phyloP scores from a whole-genome alignment of 2,113 vertebrate species.

The Echinops telfairi region DNA sequence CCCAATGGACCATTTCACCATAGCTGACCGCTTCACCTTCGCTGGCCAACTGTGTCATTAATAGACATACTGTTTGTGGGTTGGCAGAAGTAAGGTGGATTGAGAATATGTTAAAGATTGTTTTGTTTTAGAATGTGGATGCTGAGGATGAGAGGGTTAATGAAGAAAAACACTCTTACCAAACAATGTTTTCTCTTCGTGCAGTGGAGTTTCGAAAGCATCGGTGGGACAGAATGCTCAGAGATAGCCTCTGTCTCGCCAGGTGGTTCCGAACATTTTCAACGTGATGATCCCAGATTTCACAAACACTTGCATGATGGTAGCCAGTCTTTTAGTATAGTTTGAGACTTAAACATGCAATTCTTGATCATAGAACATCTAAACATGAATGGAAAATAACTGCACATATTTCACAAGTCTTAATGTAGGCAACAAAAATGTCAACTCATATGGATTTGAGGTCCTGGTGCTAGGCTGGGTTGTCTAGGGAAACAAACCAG shows the following conservation, averaged over 20 bases:
- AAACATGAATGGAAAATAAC: conserved; percentile 4
- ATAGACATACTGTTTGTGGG: not conserved
- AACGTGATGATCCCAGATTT: not conserved
- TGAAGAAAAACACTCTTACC: not conserved
- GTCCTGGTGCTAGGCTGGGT: too few species aligned
- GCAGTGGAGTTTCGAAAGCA: not conserved
- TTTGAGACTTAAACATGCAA: not conserved
- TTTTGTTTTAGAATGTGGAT: not conserved
- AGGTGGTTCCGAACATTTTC: not conserved
- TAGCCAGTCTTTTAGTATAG: not conserved
- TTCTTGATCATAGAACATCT: not conserved
- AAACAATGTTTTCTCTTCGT: not conserved
- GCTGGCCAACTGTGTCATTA: not conserved
- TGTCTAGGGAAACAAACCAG: too few species aligned
- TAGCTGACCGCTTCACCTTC: not conserved
- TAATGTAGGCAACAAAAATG: not conserved
- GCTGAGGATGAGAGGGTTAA: not conserved
- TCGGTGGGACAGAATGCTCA: not conserved
- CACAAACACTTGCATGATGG: not conserved
- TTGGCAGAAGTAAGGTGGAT: not conserved
- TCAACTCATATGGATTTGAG: not conserved
- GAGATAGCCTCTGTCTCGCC: not conserved
- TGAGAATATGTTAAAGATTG: not conserved
- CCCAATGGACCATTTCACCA: not conserved
- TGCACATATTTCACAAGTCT: not conserved